These are phyloP conservation scores for Tribolium freemani DNA, from an alignment of 2,888 invertebrate species.

Conservation along the genomic window DNA sequence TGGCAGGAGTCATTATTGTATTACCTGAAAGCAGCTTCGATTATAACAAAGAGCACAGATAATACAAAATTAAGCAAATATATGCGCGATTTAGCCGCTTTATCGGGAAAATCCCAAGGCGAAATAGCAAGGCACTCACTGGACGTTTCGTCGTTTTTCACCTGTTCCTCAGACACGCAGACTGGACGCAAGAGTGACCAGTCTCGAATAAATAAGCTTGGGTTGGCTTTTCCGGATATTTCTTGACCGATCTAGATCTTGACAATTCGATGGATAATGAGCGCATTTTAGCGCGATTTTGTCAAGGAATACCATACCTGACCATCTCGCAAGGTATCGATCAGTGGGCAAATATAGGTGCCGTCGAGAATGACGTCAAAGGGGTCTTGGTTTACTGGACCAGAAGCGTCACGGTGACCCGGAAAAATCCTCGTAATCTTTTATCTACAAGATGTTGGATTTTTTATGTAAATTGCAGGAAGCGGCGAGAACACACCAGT, in stretches of 20 bases:
- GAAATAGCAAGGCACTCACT: background rate
- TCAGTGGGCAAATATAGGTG: background rate
- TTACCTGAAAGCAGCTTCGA: background rate
- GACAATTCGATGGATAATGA: background rate
- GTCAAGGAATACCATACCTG: background rate
- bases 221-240: slow-evolving; percentile 15
- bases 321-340: slow-evolving; percentile 4
- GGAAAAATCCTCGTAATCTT: background rate
- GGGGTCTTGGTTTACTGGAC: background rate
- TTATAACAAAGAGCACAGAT: background rate
- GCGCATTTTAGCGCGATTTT: background rate
- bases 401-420: background rate
- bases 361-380: background rate
- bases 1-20: background rate
- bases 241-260: slow-evolving; percentile 13
- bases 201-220: background rate
- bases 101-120: background rate
- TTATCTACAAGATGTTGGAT: background rate
- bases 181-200: background rate
- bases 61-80: slow-evolving; percentile 1
- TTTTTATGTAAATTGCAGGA: background rate
- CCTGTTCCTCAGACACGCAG: slow-evolving; percentile 6
- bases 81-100: background rate
- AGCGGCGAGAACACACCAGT: slow-evolving; percentile 8
- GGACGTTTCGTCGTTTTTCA: slow-evolving; percentile 7